These are phyloP conservation scores for Myotis planiceps DNA, from an alignment of 2,797 vertebrate species.

Conservation along the genomic window DNA sequence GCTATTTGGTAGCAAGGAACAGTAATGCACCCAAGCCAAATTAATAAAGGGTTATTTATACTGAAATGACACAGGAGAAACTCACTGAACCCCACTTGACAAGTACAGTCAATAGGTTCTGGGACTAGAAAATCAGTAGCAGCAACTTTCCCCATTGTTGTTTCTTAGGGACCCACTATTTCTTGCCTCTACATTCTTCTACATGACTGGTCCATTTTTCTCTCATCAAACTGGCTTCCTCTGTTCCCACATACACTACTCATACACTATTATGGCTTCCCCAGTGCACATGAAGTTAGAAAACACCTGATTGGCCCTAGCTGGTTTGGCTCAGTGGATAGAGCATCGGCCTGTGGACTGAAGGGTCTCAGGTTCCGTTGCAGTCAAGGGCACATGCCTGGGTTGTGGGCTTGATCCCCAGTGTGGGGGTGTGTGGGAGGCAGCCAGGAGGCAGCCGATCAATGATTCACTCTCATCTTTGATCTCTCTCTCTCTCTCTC, in stretches of 20 bases:
- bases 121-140: neutral
- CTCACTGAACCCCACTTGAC: neutral
- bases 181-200: neutral
- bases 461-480: no score
- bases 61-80: neutral
- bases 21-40: neutral
- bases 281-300: neutral
- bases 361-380: no score
- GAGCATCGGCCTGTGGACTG: no score
- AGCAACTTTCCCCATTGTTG: neutral
- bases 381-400: no score
- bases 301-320: neutral
- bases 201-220: neutral
- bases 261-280: neutral
- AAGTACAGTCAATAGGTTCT: neutral
- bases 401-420: no score
- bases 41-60: neutral
- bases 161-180: neutral
- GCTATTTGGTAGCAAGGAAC: neutral
- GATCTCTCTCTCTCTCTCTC: no score
- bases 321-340: no score
- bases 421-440: no score
- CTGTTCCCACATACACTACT: neutral
- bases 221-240: neutral
- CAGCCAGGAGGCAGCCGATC: no score